Conservation (phyloP, 2,797 vertebrate genomes). For the Acanthiza pusilla region DNA sequence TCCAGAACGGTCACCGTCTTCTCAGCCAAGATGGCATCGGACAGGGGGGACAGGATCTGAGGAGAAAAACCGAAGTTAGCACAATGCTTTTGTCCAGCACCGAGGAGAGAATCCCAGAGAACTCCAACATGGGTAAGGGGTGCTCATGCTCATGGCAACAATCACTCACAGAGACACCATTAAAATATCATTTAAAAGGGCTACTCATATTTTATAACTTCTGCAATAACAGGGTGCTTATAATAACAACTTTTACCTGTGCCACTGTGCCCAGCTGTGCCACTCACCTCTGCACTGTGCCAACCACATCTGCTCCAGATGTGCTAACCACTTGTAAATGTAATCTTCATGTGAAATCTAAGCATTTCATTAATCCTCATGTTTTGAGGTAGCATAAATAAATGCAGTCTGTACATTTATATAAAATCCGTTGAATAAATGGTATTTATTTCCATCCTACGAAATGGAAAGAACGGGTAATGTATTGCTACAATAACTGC, state of each 20-base stretch:
- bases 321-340: not conserved
- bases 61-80: not conserved
- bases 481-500: not conserved
- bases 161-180: not conserved
- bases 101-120: fast-evolving
- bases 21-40: constrained; percentile 86
- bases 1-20: constrained; percentile 88
- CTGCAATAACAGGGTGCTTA: not conserved
- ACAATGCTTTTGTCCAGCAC: not conserved
- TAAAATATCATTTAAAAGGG: not conserved
- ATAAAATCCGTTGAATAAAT: not conserved
- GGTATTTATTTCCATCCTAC: not conserved
- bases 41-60: constrained; percentile 89
- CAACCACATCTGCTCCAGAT: not conserved
- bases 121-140: not conserved
- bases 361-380: not conserved
- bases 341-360: not conserved
- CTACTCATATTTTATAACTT: not conserved
- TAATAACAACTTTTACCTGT: not conserved
- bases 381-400: not conserved
- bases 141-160: not conserved
- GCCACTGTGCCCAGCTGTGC: not conserved
- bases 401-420: not conserved
- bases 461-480: not conserved
- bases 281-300: not conserved